Conservation (phyloP, 2,888 invertebrate genomes). For the Stramonita haemastoma region DNA sequence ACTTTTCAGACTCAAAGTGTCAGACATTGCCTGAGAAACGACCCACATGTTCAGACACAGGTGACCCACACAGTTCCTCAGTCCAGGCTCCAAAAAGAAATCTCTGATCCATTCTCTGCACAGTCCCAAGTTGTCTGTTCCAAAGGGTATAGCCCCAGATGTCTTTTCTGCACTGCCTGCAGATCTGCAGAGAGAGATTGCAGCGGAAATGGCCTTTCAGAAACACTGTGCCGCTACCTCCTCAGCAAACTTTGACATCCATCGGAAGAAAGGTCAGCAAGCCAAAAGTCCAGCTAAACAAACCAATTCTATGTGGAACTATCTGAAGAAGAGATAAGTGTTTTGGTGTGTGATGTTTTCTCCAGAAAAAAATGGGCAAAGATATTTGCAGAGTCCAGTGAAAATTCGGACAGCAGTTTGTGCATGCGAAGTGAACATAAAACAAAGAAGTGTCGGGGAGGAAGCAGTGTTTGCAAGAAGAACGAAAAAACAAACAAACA, state of each 20-base stretch:
- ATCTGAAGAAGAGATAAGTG: slow-evolving; percentile 33
- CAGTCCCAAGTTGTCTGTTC: slow-evolving; percentile 37
- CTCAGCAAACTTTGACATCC: background rate
- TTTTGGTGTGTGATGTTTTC: background rate
- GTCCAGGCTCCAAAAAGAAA: background rate
- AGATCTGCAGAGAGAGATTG: slow-evolving; percentile 63
- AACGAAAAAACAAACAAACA: no score
- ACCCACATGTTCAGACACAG: background rate
- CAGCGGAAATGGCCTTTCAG: slow-evolving; percentile 51
- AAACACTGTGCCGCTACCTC: slow-evolving; percentile 3
- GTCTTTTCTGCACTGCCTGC: slow-evolving; percentile 61
- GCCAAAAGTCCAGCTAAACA: slow-evolving; percentile 16
- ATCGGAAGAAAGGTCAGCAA: background rate
- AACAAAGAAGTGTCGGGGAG: no score
- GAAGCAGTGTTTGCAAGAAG: no score
- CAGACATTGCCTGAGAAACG: background rate
- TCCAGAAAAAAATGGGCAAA: no score
- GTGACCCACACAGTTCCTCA: background rate
- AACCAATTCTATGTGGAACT: slow-evolving; percentile 37
- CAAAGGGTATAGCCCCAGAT: slow-evolving; percentile 56
- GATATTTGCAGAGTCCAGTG: no score
- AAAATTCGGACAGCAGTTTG: no score
- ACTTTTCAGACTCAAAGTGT: background rate
- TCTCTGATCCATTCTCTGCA: background rate
- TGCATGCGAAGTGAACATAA: no score